Evolutionary conservation across 2,113 vertebrate genomes (phyloP), one percentile per base, ranked within the genome.

Genomic region (Saccopteryx leptura): DNA sequence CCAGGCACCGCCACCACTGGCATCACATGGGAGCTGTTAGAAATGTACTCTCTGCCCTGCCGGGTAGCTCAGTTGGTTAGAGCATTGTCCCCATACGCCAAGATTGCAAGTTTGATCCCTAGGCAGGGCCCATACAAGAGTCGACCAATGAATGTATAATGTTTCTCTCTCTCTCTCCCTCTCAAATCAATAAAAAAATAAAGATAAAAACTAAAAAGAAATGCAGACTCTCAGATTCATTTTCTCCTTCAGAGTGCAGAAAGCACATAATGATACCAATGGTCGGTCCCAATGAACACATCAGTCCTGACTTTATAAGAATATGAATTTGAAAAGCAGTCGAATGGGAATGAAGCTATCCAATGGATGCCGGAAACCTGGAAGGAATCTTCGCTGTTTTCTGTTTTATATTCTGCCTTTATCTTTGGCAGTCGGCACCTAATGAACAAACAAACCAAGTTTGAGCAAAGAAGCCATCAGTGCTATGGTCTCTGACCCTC

Each of bases 301-400:
- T 99, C 99, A 99, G 99, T 99, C 98, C 98, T 99, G 96, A 99
- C 99, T 95, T 98, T 99, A 97, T 99, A 99, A 98, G 99, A 99
- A 98, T 99, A 99, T 88, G 99, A 99, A 98, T 99, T 99, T 98
- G 99, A 99, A 98, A 99, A 99, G 96, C 99, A 99, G 97, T 99
- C 99, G 98, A 99, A 99, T 98, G 99, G 99, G 98, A 99, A 99
- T 94, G 99, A 99, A 98, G 99, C 99, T 97, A 99, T 99, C 97
- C 99, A 99, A 82, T 99, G 99, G 99, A 99, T 99, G 99, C 99
- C 99, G 97, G 99, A 99, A 98, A 99, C 99, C 99, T 99, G 99
- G 99, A n/a, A 78, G 75, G 21, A 78, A 56, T 78, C 50, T 78
- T 21, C 56, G 28, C 75, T 56, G 28, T 78, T 54, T 76, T n/a